Evolutionary conservation across 1,140 invertebrate genomes (phyloP), one percentile per base, ranked within the genome.

Genomic region (Phymorhynchus buccinoides): DNA sequence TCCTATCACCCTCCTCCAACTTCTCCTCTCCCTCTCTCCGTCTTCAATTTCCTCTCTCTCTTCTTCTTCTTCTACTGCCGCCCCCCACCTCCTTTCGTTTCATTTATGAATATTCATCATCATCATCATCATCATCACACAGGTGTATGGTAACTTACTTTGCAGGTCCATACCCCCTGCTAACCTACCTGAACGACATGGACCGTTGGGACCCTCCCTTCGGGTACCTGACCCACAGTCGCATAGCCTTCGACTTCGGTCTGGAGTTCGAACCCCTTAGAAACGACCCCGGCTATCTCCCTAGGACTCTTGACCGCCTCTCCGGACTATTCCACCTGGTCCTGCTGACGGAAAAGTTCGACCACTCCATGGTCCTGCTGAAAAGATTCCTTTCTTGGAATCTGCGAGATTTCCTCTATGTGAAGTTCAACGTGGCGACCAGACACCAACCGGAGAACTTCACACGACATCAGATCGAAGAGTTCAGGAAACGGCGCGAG

Each of bases 201-300:
- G 37, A 16, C 3, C 44, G 66, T 3, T 14, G 22, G 83, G 37
- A 27, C 35, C 71, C 75, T 18, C 35, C 4, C 1, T 48, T n/a
- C 27, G 12, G 44, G 18, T 88, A 86, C 4, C 87, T 88, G 62
- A 84, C 87, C 27, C 86, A 87, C 30, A 89, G 88, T 48, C 85
- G 84, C 81, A 87, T 89, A 85, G 73, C 86, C 0, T 81, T 85
- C 62, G 88, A 90, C 62, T 88, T 89, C 41, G 88, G 88, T 16
- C 85, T 89, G 68, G 85, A 87, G 1, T 22, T 32, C 35, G 78
- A 30, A 1, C 30, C 3, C 0, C 30, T 42, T n/a, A 56, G 71
- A 68, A 48, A 79, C 18, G 86, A 80, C 27, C 71, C 48, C 22
- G 30, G 9, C 3, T 42, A 85, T 9, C 80, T 27, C 0, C 18